phyloP scores from a whole-genome alignment of 1,140 invertebrate species.

The Caligus rogercresseyi region DNA sequence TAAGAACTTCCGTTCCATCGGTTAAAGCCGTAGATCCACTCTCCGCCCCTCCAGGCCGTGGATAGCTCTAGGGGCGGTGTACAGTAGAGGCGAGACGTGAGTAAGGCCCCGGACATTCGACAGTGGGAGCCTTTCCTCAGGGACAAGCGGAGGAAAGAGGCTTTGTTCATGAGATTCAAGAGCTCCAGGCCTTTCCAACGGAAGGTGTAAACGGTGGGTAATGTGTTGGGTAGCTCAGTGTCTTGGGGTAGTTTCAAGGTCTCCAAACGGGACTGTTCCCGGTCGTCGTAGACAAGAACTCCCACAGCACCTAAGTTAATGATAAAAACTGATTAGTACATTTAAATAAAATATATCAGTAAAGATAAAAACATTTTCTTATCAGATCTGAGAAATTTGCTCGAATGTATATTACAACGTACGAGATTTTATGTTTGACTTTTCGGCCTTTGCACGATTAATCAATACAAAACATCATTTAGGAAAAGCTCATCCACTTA shows the following conservation, averaged over 20 bases:
- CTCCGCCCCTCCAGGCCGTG: neutral
- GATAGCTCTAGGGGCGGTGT: neutral
- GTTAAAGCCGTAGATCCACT: slow-evolving; percentile 5
- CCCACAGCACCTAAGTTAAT: slow-evolving; percentile 13
- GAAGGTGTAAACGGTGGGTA: slow-evolving; percentile 13
- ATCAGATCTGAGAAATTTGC: too few relatives aligned
- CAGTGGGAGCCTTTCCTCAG: slow-evolving; percentile 10
- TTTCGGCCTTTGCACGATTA: too few relatives aligned
- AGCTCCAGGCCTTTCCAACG: slow-evolving; percentile 15
- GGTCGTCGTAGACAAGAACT: slow-evolving; percentile 14
- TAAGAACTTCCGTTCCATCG: slow-evolving; percentile 13
- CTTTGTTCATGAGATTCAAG: neutral
- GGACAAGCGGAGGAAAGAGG: neutral
- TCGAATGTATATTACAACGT: too few relatives aligned
- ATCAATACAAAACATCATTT: slow-evolving; percentile 1
- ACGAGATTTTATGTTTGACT: too few relatives aligned
- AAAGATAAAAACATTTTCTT: too few relatives aligned
- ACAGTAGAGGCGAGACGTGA: slow-evolving; percentile 8
- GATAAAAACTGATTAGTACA: too few relatives aligned
- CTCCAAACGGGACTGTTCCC: neutral
- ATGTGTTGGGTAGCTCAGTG: neutral
- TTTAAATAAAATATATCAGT: too few relatives aligned
- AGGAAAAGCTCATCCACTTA: slow-evolving; percentile 7
- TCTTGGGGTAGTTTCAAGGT: slow-evolving; percentile 4
- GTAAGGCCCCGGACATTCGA: neutral